Evolutionary conservation across 2,113 vertebrate species (phyloP), one percentile per base, ranked within the genome.

Genomic region (Dasypus novemcinctus): DNA sequence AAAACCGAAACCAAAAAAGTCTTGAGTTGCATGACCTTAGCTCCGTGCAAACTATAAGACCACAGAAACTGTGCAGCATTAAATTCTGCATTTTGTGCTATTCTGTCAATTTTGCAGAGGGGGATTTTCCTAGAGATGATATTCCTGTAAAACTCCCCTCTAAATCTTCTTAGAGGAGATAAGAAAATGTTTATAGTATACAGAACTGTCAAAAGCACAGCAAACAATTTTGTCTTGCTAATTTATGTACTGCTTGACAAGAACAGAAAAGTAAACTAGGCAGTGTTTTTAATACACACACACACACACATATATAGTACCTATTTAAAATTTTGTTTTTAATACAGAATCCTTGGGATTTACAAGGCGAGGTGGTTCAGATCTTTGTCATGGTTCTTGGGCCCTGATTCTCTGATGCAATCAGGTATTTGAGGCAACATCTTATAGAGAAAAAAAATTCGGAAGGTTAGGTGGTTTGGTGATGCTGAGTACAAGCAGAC

Each of bases 251-350:
- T 68, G 17, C 71, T 93, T 90, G 12, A 71, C 84, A 84, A 82
- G 84, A 78, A 27, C 54, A 80, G 15, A 7, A 91, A 79, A n/a
- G 61, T 57, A 91, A 88, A 36, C 12, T 79, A 87, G 43, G 27
- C 33, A 71, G 81, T 93, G 64, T 36, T 96, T 57, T 90, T 49
- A 80, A 89, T 69, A 84, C 33, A n/a, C n/a, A n/a, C n/a, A n/a
- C n/a, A n/a, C n/a, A n/a, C n/a, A n/a, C n/a, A n/a, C n/a, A n/a
- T n/a, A 59, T 21, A 64, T 49, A 82, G 41, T 66, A 41, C 4
- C 9, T 59, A 38, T 76, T 90, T 43, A 79, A 93, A 87, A 41
- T 41, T 91, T 90, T 72, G 15, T 90, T 82, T 93, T 72, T 74
- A 83, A 97, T 78, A 68, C 29, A 46, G 49, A 92, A 75, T n/a